Conservation (phyloP, 1,140 invertebrate species). For the Anastatus disparis region DNA sequence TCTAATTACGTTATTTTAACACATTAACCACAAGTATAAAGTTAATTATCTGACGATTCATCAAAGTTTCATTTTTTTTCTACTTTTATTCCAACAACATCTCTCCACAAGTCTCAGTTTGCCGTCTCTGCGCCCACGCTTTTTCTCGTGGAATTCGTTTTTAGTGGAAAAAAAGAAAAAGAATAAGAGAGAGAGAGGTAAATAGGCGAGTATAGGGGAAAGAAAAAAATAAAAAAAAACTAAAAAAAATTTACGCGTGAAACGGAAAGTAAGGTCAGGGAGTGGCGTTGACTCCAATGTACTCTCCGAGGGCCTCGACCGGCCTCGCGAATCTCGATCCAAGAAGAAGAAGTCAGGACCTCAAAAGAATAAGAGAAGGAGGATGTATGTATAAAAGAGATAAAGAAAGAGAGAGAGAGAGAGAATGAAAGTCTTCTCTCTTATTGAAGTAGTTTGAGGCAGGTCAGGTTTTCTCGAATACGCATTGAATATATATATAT, state of each 20-base stretch:
- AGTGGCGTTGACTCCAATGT: slow-evolving; percentile 30
- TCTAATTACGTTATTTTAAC: slow-evolving; percentile 2
- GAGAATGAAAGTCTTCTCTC: neutral
- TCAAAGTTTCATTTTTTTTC: slow-evolving; percentile 2
- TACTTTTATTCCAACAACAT: neutral
- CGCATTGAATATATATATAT: too few relatives aligned
- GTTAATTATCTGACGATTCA: slow-evolving; percentile 26
- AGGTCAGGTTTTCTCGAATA: neutral
- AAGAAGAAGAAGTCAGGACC: neutral
- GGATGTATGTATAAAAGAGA: too few relatives aligned
- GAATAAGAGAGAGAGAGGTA: neutral
- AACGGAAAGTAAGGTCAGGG: slow-evolving; percentile 35
- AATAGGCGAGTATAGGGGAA: neutral
- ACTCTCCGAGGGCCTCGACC: neutral
- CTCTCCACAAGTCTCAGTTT: neutral
- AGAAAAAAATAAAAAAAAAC: too few relatives aligned
- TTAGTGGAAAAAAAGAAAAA: neutral
- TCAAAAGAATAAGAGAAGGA: too few relatives aligned
- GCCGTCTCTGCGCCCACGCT: slow-evolving; percentile 2
- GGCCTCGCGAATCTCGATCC: slow-evolving; percentile 18
- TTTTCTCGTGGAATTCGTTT: slow-evolving; percentile 12
- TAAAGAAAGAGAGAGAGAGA: neutral
- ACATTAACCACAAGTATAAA: slow-evolving; percentile 23
- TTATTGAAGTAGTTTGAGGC: slow-evolving; percentile 9
- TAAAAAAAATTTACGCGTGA: slow-evolving; percentile 19